Base-by-base conservation (phyloP, 1,140 invertebrate species). In the Cotesia chilonis region DNA sequence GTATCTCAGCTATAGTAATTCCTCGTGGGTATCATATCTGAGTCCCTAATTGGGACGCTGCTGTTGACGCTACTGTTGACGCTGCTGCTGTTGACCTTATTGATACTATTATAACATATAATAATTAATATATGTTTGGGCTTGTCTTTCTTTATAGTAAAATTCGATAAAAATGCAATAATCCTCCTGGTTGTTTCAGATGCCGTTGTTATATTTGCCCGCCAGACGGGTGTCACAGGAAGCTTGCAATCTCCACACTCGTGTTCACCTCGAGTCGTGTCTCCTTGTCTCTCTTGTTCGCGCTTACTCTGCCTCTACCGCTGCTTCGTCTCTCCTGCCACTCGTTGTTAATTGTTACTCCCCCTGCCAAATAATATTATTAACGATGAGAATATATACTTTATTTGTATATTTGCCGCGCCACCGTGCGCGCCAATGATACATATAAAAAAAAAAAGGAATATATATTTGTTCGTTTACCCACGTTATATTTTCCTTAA, bases 1-100 rank as follows among this genome's bases (percentile, higher is more conserved):
- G 84, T 85, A 84, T 87, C 83, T 80, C 77, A 77, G 80, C 73
- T 73, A 59, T 63, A 65, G 72, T 72, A 67, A 74, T 76, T 55
- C 74, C 68, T 59, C 60, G 69, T 72, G n/a, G 71, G 47, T 75
- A 78, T 79, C 83, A 83, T 85, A 82, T 82, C 83, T 81, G 75
- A 70, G 70, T 66, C 70, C 70, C 70, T 71, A 17, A 2, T 41
- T 64, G 70, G 70, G 70, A 72, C 64, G 64, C 72, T 51, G 51
- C 59, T 65, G 59, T 69, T 60, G 38, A 60, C 47, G 64, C 72
- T 51, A 36, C 59, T 65, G 59, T 69, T 60, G 38, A 60, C 47
- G 14, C 14, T 14, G 64, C 72, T 51, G 51, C 59, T 65, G 59
- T 69, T 60, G 38, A 60, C 47, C 67, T 68, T 14, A 12, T 55